Percentiles rank a stretch among this genome's conserved stretches.
Conservation (phyloP, 2,888 invertebrate genomes). For the Scelioninae gen. 1 region DNA sequence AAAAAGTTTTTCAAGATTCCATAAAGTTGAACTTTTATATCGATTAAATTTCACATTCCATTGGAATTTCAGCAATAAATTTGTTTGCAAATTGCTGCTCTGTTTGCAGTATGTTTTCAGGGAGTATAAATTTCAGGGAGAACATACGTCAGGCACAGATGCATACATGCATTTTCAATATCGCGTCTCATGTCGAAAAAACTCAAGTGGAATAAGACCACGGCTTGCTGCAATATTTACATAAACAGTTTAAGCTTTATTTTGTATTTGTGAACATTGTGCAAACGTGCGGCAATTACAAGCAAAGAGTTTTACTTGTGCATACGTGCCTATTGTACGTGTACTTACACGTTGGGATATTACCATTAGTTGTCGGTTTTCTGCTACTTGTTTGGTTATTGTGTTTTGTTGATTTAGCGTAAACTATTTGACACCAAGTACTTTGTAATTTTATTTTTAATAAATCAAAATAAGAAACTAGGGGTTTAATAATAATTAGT, state of each 20-base stretch:
- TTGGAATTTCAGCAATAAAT: too few relatives aligned
- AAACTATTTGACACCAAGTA: too few relatives aligned
- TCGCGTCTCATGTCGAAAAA: neutral
- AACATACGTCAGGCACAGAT: too few relatives aligned
- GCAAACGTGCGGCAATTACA: conserved; percentile 27
- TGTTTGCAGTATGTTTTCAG: too few relatives aligned
- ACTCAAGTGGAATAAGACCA: neutral
- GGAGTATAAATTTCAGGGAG: too few relatives aligned
- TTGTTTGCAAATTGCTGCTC: too few relatives aligned
- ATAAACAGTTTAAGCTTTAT: conserved; percentile 32
- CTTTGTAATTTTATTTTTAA: too few relatives aligned
- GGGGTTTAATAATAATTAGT: too few relatives aligned
- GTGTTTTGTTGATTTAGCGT: neutral
- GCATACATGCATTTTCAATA: conserved; percentile 15
- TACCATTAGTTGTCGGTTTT: neutral
- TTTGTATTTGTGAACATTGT: conserved; percentile 31
- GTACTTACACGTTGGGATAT: neutral
- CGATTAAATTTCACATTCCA: too few relatives aligned
- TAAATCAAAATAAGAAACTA: too few relatives aligned
- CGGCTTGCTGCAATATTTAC: conserved; percentile 20
- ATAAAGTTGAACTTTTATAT: too few relatives aligned
- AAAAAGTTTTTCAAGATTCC: too few relatives aligned
- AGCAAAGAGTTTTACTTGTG: conserved; percentile 12
- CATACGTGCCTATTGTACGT: neutral
- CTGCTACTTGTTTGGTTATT: neutral